phyloP scores from a whole-genome alignment of 1,140 invertebrate species.

The Anoplophora glabripennis region DNA sequence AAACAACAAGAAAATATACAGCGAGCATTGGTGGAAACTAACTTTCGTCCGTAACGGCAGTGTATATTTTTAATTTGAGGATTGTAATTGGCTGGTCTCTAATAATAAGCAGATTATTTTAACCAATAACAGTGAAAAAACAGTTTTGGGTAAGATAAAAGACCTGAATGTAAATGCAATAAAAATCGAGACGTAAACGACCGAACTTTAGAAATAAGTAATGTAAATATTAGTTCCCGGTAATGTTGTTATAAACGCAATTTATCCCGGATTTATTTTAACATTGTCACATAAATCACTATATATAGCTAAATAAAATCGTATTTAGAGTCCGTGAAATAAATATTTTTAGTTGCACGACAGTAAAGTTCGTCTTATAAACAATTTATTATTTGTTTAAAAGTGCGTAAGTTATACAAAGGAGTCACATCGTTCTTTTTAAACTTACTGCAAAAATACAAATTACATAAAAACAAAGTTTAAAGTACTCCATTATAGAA shows the following conservation, averaged over 20 bases:
- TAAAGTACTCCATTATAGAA: no score
- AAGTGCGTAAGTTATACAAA: no score
- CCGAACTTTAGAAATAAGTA: not conserved
- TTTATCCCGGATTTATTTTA: constrained; percentile 1
- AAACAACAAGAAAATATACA: no score
- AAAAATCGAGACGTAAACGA: constrained; percentile 1
- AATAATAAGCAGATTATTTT: constrained; percentile 4
- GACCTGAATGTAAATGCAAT: constrained; percentile 2
- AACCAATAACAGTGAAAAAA: constrained; percentile 3
- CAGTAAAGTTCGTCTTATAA: not conserved
- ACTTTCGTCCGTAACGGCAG: no score
- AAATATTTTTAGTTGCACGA: not conserved
- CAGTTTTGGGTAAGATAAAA: constrained; percentile 2
- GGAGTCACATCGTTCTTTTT: no score
- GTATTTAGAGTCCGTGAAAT: not conserved
- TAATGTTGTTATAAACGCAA: constrained; percentile 13
- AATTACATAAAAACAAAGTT: no score
- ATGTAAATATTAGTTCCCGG: constrained; percentile 6
- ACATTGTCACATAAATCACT: constrained; percentile 9
- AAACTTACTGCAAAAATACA: no score
- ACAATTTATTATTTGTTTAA: constrained; percentile 14
- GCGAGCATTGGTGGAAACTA: no score
- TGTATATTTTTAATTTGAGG: no score
- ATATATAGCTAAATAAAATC: constrained; percentile 5
- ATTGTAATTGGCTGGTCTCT: not conserved